Evolutionary conservation across 1,140 invertebrate species (phyloP), one percentile per base, ranked within the genome.

Genomic region (Pantala flavescens): DNA sequence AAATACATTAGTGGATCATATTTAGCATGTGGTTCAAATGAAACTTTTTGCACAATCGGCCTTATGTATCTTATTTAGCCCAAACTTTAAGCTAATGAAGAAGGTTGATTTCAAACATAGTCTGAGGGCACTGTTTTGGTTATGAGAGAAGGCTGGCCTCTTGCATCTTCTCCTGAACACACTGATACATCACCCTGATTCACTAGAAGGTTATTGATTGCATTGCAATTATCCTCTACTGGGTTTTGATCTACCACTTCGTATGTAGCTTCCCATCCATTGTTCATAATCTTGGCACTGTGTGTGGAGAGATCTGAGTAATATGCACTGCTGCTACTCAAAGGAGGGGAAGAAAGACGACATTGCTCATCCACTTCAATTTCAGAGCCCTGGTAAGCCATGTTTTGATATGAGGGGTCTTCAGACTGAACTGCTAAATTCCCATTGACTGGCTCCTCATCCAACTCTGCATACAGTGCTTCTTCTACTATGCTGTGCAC

Each of bases 341-440:
- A 12, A 21, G 49, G 49, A 21, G 49, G n/a, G 12, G 49, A 63
- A 63, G 49, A 63, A 21, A 63, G 49, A 14, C 49, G 49, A 21
- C 49, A 63, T 5, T 16, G 14, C 49, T 19, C 14, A 36, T 36
- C 28, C 24, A 88, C 88, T 76, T 90, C 88, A 28, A 84, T 84
- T 80, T 88, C 87, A 78, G 85, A 86, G 77, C 87, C 85, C 76
- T 87, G 88, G 80, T 90, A 90, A 16, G 86, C 89, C 1, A 88
- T 89, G 80, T 90, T 90, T 78, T 90, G 88, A 78, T 90, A 90
- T 11, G 88, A 89, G 7, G 88, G 88, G 79, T 84, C 86, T 63
- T 63, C 49, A 19, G 49, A 63, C 12, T 3, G 49, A 63, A 14
- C n/a, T 3, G 49, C 49, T 21, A 7, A 3, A 5, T 12, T 21